Base-by-base conservation (phyloP, 1,140 invertebrate species). In the Pachyrhynchus sulphureomaculatus region DNA sequence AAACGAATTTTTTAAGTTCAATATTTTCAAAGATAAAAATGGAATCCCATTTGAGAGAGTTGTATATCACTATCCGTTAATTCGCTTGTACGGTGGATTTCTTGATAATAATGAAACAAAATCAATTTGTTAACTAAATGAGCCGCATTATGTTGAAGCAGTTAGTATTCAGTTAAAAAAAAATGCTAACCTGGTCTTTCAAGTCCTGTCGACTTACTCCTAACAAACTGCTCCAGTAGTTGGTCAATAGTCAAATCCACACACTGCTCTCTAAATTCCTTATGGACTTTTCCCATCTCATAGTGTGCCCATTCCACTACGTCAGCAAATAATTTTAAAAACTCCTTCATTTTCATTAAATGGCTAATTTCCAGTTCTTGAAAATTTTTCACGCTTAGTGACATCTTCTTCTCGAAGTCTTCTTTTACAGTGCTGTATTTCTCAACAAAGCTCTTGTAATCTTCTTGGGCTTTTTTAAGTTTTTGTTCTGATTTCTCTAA, bases 351-450 rank as follows among this genome's bases (percentile, higher is more conserved):
- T 75, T 96, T 92, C 68, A 87, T 89, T 64, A 97, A 79, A 80
- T 97, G 93, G 49, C 87, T 84, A 72, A 95, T 91, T 78, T 97
- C 95, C 18, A 96, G 86, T 77, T 93, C 90, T 84, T 98, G 95
- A 76, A 97, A 98, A 74, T 92, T 90, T 88, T 88, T 90, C 80
- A 94, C 96, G 29, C 94, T 93, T 63, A 88, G 83, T 18, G 89
- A 90, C 94, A 98, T 97, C 80, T 95, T 95, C 62, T 86, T 86
- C 79, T 96, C 93, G 81, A 96, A 98, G 69, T 96, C 92, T 66
- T 93, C 91, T 75, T 95, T 88, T 51, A 93, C 87, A 13, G 83
- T 78, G 62, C 85, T 86, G 75, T 97, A 96, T 78, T 96, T 97
- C 45, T 96, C 93, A 44, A 95, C 85, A 52, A 94, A 82, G 44